Base-by-base conservation (phyloP, 2,888 invertebrate genomes). In the Augiades crinisus region DNA sequence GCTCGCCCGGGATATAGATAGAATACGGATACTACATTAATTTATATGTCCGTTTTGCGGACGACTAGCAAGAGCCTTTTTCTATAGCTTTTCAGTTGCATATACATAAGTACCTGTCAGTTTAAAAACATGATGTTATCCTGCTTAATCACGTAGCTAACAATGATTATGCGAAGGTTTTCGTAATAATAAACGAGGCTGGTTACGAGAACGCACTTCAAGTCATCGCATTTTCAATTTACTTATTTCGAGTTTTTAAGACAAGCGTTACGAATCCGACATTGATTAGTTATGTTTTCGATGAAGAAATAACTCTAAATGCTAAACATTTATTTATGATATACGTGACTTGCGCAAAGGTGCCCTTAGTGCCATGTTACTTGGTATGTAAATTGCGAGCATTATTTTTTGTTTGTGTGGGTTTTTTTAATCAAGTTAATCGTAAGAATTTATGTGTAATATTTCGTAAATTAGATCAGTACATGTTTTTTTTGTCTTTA, bases 261-360 rank as follows among this genome's bases (percentile, higher is more conserved):
- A 34, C 38, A 47, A 19, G 44, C 44, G 17, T 45, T 31, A 38
- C 44, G 6, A 52, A 45, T 45, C 22, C 22, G 44, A 45, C 44
- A 45, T 37, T 21, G 38, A 37, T 44, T 45, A 8, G 30, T 34
- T 31, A 37, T 31, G 12, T 19, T 17, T 16, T 12, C 12, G 38
- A 38, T 45, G 30, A 38, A 22, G 31, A 31, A 51, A 51, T 45
- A 37, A 21, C 5, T 3, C 8, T 31, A 17, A 51, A 45, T 51
- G 31, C 12, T 51, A 51, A 27, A 13, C 34, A 10, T 5, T 22
- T 33, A 40, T 40, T n/a, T 30, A 31, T 12, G 13, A 38, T 34
- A 19, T 50, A 27, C 40, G 40, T 46, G 45, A 38, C 51, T 45
- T 51, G 45, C 4, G 17, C 19, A 36, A 34, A 8, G 13, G 21